These are phyloP conservation scores for Tenualosa ilisha DNA, from an alignment of 2,797 vertebrate species.

Conservation along the genomic window DNA sequence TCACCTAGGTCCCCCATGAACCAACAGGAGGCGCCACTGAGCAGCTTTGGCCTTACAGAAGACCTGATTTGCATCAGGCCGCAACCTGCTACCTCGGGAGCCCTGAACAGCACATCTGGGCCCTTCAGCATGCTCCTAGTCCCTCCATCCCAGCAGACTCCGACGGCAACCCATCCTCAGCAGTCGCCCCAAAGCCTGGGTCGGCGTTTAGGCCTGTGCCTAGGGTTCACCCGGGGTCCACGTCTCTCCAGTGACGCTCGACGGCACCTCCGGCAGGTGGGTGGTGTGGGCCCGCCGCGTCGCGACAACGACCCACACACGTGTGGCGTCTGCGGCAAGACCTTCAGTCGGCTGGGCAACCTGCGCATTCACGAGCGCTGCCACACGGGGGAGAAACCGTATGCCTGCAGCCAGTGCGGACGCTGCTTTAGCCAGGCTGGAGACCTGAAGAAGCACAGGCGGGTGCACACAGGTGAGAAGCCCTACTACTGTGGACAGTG, in stretches of 20 bases:
- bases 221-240: background rate
- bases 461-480: slow-evolving; percentile 41
- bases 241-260: background rate
- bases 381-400: slow-evolving; percentile 50
- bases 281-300: background rate
- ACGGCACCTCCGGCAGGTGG: background rate
- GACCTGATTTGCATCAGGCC: background rate
- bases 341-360: slow-evolving; percentile 36
- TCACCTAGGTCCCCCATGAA: background rate
- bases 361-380: slow-evolving; percentile 38
- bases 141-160: background rate
- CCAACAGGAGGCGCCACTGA: background rate
- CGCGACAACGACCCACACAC: slow-evolving; percentile 23
- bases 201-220: background rate
- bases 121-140: background rate
- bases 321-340: slow-evolving; percentile 37
- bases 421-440: slow-evolving; percentile 49
- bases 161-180: background rate
- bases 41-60: background rate
- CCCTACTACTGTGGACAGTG: slow-evolving; percentile 36
- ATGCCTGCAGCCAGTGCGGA: slow-evolving; percentile 44
- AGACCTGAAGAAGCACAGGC: slow-evolving; percentile 45
- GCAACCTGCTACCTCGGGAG: background rate
- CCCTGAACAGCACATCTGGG: background rate
- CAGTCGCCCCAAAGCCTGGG: background rate